phyloP scores from a whole-genome alignment of 2,113 vertebrate species.

The Myiagra hebetior region DNA sequence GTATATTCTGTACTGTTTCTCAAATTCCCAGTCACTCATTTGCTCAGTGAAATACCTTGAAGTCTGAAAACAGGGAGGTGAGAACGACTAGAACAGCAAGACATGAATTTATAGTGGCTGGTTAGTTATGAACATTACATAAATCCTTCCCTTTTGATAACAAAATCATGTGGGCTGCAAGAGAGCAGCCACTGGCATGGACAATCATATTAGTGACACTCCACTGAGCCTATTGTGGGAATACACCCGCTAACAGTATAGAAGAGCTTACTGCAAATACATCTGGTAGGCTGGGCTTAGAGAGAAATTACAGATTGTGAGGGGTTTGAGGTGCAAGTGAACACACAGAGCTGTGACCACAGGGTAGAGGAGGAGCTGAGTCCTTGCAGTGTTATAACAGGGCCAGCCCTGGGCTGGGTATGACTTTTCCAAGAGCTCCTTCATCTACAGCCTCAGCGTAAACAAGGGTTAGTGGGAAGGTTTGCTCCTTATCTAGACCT shows the following conservation, averaged over 20 bases:
- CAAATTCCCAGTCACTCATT: background rate
- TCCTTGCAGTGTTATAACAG: background rate
- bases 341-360: background rate
- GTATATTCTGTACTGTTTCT: background rate
- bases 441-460: background rate
- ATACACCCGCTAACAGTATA: background rate
- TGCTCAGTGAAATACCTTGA: background rate
- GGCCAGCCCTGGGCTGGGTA: background rate
- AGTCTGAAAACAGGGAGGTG: background rate
- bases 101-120: background rate
- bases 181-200: conserved; percentile 54
- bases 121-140: conserved; percentile 27
- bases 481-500: conserved; percentile 37
- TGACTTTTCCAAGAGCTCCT: background rate
- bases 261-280: background rate
- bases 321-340: background rate
- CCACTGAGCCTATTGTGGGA: conserved; percentile 34
- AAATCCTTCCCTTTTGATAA: conserved; percentile 30
- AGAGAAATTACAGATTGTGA: conserved; percentile 4
- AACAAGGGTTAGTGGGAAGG: background rate
- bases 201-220: conserved; percentile 50
- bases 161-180: conserved; percentile 37
- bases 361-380: background rate
- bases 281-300: background rate
- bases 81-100: background rate